Evolutionary conservation across 2,797 vertebrate genomes (phyloP).

Genomic region (Distichodus sexfasciatus): DNA sequence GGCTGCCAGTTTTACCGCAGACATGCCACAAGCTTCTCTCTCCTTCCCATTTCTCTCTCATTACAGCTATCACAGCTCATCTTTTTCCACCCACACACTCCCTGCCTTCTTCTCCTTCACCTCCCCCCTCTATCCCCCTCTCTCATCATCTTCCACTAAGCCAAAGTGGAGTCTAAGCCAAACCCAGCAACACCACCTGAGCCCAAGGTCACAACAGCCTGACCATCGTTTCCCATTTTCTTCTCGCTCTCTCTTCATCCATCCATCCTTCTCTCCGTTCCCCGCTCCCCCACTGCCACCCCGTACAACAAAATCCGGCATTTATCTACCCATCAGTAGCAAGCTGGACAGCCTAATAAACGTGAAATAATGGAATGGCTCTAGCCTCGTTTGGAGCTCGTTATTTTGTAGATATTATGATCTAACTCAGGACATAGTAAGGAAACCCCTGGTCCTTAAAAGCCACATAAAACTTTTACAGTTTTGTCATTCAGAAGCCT

Average conservation of each 20-base stretch:
- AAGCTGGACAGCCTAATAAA: background rate
- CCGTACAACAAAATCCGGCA: background rate
- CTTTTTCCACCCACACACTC: conserved; percentile 11
- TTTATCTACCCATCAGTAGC: background rate
- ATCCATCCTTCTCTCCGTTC: background rate
- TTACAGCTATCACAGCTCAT: background rate
- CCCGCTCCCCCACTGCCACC: background rate
- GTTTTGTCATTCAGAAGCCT: background rate
- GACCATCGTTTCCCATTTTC: background rate
- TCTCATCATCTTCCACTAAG: conserved; percentile 12
- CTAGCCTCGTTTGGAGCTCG: background rate
- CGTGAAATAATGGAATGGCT: background rate
- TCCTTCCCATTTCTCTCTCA: background rate
- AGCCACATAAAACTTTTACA: background rate
- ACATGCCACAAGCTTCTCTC: background rate
- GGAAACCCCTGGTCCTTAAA: conserved; percentile 1
- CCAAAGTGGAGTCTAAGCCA: conserved; percentile 22
- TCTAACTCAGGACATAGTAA: background rate
- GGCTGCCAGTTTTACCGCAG: background rate
- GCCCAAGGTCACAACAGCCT: conserved; percentile 39
- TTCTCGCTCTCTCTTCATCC: background rate
- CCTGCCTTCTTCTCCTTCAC: background rate
- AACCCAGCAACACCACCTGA: conserved; percentile 28
- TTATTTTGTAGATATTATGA: background rate
- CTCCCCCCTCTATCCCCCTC: background rate